A percentile compares a stretch with the other conserved stretches of the same genome.
phyloP scores from a whole-genome alignment of 2,888 invertebrate species.

The Nowickia ferox region DNA sequence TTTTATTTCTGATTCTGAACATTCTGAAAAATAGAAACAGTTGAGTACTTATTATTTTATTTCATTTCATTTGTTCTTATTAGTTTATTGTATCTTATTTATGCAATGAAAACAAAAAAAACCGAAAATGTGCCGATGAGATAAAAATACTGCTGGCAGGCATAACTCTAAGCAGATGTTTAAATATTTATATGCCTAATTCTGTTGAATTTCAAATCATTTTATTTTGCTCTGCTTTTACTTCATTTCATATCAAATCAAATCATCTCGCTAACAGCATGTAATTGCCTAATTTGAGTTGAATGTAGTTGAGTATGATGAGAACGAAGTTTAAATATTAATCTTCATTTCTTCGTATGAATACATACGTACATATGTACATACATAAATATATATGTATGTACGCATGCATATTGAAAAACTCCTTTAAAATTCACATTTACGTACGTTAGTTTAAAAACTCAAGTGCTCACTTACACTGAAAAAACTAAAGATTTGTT shows the following conservation, averaged over 20 bases:
- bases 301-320: background rate
- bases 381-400: background rate
- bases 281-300: slow-evolving; percentile 55
- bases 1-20: slow-evolving; percentile 34
- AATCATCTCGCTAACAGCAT: slow-evolving; percentile 57
- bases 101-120: slow-evolving; percentile 34
- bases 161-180: slow-evolving; percentile 68
- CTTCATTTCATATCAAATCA: slow-evolving; percentile 55
- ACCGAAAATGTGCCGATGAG: slow-evolving; percentile 37
- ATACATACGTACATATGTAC: background rate
- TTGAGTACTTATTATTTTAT: slow-evolving; percentile 67
- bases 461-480: slow-evolving; percentile 1
- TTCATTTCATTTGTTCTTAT: slow-evolving; percentile 69
- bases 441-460: background rate
- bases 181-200: slow-evolving; percentile 43
- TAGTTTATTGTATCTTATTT: slow-evolving; percentile 51
- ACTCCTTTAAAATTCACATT: background rate
- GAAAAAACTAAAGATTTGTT: background rate
- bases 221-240: slow-evolving; percentile 12
- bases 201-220: slow-evolving; percentile 34
- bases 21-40: slow-evolving; percentile 69
- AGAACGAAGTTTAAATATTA: slow-evolving; percentile 29
- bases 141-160: slow-evolving; percentile 63
- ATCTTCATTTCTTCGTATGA: background rate
- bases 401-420: background rate